Evolutionary conservation across 2,888 invertebrate species (phyloP), one percentile per base, ranked within the genome.

Genomic region (Abrostola triplasia): DNA sequence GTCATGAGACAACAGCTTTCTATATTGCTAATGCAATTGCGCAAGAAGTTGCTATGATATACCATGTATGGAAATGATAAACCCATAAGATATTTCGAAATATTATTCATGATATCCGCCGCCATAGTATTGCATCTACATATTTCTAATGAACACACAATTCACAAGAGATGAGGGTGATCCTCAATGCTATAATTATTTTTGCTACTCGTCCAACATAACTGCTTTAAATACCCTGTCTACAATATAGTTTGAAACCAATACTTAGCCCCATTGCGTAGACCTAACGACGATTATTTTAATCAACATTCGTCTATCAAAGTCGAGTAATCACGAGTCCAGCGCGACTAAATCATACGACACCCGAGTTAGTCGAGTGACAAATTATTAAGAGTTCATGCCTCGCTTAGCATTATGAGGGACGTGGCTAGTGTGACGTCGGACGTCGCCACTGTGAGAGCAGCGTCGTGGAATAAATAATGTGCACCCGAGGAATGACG

Each of bases 381-480:
- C 77, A 85, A 88, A 83, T 81, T 82, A 82, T 83, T 75, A 74
- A 74, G 73, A 67, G 81, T 85, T 85, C 77, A 84, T 79, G 86
- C 80, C 77, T 77, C 81, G 80, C 79, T 84, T 82, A 66, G 67
- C 83, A 77, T 74, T 70, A 70, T 64, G 65, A 63, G 71, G 69
- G 70, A 73, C 76, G 83, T 75, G 68, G 60, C 70, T 57, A 64
- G 68, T 59, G 63, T 61, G 59, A 66, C 78, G 77, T 77, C 77
- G 67, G 24, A 24, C 24, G 24, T 24, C 24, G 24, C 24, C 24
- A 59, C 57, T 69, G 58, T 65, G 73, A 75, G 79, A 76, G 80
- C 83, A 83, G 70, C 82, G 83, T 81, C 80, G 81, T 81, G 86
- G 86, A 84, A 81, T 77, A 70, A 88, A 84, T 82, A 82, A 80